Evolutionary conservation across 1,140 invertebrate species (phyloP).

Genomic region (Neuroterus valhalla): DNA sequence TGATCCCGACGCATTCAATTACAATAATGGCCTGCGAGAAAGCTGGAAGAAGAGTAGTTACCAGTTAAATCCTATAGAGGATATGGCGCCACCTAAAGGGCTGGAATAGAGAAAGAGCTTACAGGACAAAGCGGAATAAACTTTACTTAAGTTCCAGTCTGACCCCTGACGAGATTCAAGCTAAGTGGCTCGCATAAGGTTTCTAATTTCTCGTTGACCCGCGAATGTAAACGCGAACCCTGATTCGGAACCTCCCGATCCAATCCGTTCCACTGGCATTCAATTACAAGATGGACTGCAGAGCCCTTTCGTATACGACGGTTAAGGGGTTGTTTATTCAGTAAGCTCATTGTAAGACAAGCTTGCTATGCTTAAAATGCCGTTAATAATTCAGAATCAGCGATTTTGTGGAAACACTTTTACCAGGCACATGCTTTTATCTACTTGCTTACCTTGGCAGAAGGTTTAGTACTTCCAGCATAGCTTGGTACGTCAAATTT

Average conservation of each 20-base stretch:
- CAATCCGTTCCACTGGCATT: neutral
- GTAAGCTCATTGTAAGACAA: too few species aligned
- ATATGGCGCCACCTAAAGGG: neutral
- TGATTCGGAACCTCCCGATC: neutral
- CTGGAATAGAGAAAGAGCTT: constrained; percentile 2
- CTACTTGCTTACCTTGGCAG: too few species aligned
- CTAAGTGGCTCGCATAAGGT: neutral
- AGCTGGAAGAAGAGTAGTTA: constrained; percentile 41
- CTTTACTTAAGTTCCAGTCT: neutral
- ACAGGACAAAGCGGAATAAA: constrained; percentile 27
- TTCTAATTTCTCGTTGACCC: constrained; percentile 8
- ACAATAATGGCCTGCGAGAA: constrained; percentile 48
- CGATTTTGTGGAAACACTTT: too few species aligned
- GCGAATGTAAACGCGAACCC: neutral
- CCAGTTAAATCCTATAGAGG: neutral
- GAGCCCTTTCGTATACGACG: too few species aligned
- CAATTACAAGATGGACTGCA: constrained; percentile 11
- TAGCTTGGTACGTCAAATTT: too few species aligned
- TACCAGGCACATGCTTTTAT: too few species aligned
- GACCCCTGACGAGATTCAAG: constrained; percentile 2
- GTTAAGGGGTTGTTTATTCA: too few species aligned
- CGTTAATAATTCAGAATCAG: too few species aligned
- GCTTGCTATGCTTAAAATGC: too few species aligned
- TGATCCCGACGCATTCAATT: constrained; percentile 56
- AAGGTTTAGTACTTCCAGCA: too few species aligned